Base-by-base conservation (phyloP, 2,888 invertebrate species). In the Caenorhabditis wallacei region DNA sequence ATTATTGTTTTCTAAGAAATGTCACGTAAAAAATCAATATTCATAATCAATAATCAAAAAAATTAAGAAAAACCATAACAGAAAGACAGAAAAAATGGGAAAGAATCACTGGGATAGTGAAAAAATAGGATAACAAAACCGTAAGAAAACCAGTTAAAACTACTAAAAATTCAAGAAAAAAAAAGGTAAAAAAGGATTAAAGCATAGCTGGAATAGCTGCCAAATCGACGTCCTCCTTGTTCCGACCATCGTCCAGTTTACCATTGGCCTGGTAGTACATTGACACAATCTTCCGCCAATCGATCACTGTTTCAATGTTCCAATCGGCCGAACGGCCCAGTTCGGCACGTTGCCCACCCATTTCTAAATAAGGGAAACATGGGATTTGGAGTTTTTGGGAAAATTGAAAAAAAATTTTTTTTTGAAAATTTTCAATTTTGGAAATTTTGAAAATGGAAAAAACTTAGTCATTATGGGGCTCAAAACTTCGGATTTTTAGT, bases 241-340 rank as follows among this genome's bases (percentile, higher is more conserved):
- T 70, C 16, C 57, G 57, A 4, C 79, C 84, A 51, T 72, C 81
- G 7, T 76, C 78, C 35, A 51, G 1, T 53, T 81, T 87, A 26
- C 86, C 85, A 53, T 87, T 88, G 59, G 85, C 83, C 48, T 87
- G 84, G 72, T 90, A 90, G 80, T 90, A 91, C 83, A 89, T 87
- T 8, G 87, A 84, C n/a, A 92, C 91, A 30, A 92, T 90, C 26
- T 87, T 80, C 72, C 86, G 86, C 92, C 92, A 92, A 30, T 91
- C 90, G 74, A 92, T 91, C 0, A 91, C 85, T 11, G 80, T 85
- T 48, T 87, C 87, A 16, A 87, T 85, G 51, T 82, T 83, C 86
- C 84, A 86, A 63, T 84, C 82, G 18, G 81, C 74, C 2, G 82
- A 76, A 11, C 78, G 66, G 16, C 87, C 86, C n/a, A 86, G 70